phyloP scores from a whole-genome alignment of 2,797 vertebrate species.

The Betta splendens region DNA sequence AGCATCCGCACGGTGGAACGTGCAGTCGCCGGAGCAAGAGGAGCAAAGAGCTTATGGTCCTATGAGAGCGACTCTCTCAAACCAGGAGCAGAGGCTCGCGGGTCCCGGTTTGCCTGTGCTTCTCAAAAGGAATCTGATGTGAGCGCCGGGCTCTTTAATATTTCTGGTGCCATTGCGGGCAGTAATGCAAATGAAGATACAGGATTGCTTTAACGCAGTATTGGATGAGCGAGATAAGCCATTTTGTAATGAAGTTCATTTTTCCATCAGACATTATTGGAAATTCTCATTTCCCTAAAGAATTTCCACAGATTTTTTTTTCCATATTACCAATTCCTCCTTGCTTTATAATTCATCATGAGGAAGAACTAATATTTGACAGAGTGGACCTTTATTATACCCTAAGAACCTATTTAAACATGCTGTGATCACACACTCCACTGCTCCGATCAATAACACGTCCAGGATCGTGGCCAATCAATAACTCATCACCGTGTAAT shows the following conservation, averaged over 20 bases:
- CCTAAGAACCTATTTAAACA: constrained; percentile 42
- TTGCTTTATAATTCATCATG: constrained; percentile 9
- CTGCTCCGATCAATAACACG: constrained; percentile 56
- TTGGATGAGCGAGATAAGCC: not conserved
- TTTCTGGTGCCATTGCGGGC: not conserved
- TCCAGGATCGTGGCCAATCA: constrained; percentile 46
- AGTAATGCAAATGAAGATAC: constrained; percentile 2
- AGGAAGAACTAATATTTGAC: constrained; percentile 30
- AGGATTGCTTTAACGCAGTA: not conserved
- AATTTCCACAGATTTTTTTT: not conserved
- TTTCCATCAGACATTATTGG: constrained; percentile 1
- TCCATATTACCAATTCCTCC: not conserved
- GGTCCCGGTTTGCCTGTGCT: no score
- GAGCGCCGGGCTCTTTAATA: no score
- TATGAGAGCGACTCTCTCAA: no score
- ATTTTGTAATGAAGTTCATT: not conserved
- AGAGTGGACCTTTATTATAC: constrained; percentile 46
- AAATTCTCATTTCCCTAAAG: not conserved
- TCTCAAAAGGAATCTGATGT: no score
- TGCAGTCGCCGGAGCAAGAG: no score
- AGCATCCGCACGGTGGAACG: no score
- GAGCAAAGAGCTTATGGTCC: no score
- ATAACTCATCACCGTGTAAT: constrained; percentile 63
- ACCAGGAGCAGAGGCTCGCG: no score
- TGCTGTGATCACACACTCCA: constrained; percentile 46